phyloP scores from a whole-genome alignment of 2,113 vertebrate species.

The Pyrgilauda ruficollis region DNA sequence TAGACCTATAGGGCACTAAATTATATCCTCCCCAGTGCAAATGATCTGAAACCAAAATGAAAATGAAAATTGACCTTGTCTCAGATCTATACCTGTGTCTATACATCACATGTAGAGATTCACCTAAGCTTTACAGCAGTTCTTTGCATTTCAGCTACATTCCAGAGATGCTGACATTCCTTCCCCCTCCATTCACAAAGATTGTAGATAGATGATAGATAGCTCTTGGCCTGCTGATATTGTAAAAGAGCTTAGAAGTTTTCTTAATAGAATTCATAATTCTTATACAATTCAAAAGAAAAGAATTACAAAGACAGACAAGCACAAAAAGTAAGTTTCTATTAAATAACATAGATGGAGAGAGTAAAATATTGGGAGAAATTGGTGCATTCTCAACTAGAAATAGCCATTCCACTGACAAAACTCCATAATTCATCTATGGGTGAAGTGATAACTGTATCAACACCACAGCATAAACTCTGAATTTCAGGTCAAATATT shows the following conservation, averaged over 20 bases:
- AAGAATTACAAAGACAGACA: not conserved
- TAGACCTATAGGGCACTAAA: not conserved
- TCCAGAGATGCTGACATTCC: not conserved
- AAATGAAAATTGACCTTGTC: conserved; percentile 28
- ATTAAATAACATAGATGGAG: not conserved
- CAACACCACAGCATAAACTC: not conserved
- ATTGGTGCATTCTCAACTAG: not conserved
- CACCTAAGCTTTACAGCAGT: not conserved
- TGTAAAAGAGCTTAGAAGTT: not conserved
- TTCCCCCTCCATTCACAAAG: not conserved
- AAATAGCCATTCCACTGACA: not conserved
- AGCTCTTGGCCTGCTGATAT: not conserved
- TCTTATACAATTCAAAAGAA: not conserved
- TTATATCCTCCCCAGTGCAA: not conserved
- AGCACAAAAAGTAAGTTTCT: not conserved
- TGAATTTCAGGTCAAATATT: not conserved
- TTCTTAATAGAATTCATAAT: not conserved
- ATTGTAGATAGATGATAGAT: not conserved
- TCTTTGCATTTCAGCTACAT: not conserved
- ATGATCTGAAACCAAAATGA: conserved; percentile 21
- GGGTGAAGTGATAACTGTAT: not conserved
- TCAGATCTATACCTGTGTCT: not conserved
- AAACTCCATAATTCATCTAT: not conserved
- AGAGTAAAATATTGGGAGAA: not conserved
- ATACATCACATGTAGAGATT: not conserved